Conservation (phyloP, 1,140 invertebrate species). For the Drosophila azteca region DNA sequence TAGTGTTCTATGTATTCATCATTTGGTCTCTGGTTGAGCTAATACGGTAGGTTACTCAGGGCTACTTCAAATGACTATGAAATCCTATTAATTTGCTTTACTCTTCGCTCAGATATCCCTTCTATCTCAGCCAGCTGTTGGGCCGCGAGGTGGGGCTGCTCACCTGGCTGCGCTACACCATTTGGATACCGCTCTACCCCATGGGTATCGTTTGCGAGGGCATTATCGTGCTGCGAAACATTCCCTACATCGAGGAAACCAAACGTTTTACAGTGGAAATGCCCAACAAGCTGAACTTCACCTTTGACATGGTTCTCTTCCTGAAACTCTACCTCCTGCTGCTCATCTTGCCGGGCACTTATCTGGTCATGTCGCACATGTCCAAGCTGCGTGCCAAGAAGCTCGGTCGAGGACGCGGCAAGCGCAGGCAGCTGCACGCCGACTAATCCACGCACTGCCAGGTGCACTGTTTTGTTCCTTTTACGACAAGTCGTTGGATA, state of each 20-base stretch:
- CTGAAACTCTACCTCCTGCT: constrained; percentile 91
- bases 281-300: constrained; percentile 93
- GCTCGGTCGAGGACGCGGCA: constrained; percentile 81
- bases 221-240: constrained; percentile 90
- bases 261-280: constrained; percentile 89
- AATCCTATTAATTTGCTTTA: not conserved
- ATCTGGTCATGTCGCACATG: constrained; percentile 92
- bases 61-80: not conserved
- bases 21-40: constrained; percentile 93
- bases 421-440: constrained; percentile 38
- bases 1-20: constrained; percentile 93
- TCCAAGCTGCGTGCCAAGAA: constrained; percentile 87
- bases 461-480: constrained; percentile 8
- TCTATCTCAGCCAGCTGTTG: constrained; percentile 92
- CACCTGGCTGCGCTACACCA: constrained; percentile 96
- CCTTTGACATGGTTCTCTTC: constrained; percentile 93
- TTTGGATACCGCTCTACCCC: constrained; percentile 97
- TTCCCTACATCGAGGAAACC: constrained; percentile 95
- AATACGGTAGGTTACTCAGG: constrained; percentile 89
- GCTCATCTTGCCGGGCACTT: constrained; percentile 90
- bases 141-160: constrained; percentile 90
- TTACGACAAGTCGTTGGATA: not conserved
- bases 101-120: constrained; percentile 89
- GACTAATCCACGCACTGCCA: constrained; percentile 33
- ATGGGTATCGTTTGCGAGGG: constrained; percentile 95